These are phyloP conservation scores for Muscidifurax raptorellus DNA, from an alignment of 1,140 invertebrate genomes.

Conservation along the genomic window DNA sequence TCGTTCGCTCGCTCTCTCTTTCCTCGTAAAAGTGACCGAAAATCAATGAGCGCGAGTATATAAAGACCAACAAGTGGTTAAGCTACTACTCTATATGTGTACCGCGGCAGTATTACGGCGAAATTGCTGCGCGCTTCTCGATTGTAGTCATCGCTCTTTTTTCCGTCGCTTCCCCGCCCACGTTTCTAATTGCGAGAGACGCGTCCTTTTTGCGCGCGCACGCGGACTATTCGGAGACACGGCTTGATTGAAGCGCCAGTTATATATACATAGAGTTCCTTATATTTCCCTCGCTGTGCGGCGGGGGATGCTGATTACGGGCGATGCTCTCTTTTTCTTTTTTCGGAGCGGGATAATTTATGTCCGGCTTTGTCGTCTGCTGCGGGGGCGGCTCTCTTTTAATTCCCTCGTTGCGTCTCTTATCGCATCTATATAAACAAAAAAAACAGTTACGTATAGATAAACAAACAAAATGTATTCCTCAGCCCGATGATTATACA, in stretches of 20 bases:
- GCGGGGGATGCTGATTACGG: neutral
- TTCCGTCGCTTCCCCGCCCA: neutral
- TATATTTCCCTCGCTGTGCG: neutral
- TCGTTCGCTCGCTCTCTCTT: neutral
- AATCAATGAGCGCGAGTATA: conserved; percentile 53
- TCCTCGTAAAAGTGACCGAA: conserved; percentile 45
- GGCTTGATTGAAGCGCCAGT: neutral
- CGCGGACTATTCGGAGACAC: neutral
- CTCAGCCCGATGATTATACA: too few species aligned
- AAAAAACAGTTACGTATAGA: too few species aligned
- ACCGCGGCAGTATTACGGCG: conserved; percentile 36
- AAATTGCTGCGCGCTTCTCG: conserved; percentile 17
- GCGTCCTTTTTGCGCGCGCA: neutral
- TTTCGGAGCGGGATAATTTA: neutral
- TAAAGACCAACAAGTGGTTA: conserved; percentile 60
- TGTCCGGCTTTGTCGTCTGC: neutral
- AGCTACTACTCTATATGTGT: conserved; percentile 52
- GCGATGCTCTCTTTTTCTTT: neutral
- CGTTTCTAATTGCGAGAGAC: neutral
- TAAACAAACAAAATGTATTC: too few species aligned
- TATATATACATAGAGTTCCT: neutral
- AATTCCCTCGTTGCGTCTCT: too few species aligned
- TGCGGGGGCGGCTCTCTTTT: neutral
- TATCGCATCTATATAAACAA: too few species aligned
- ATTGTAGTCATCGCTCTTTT: neutral